Conservation (phyloP, 2,888 invertebrate species). For the Machimus rusticus region DNA sequence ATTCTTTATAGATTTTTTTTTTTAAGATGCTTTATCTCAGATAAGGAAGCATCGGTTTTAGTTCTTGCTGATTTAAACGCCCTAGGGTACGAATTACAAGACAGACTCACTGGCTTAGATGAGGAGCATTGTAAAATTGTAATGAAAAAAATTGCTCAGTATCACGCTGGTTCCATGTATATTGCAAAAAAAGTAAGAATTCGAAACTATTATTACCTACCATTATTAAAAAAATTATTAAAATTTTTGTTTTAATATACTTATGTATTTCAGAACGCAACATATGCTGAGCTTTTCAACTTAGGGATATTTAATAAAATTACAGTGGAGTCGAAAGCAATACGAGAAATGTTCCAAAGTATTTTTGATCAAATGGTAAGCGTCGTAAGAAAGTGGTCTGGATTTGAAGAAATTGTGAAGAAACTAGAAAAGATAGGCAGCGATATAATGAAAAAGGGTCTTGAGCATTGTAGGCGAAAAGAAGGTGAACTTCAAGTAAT, state of each 20-base stretch:
- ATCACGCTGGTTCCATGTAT: constrained; percentile 66
- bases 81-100: constrained; percentile 64
- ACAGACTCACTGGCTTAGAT: constrained; percentile 66
- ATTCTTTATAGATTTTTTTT: background rate
- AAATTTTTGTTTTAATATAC: background rate
- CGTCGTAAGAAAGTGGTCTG: background rate
- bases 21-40: background rate
- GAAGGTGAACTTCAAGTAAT: constrained; percentile 55
- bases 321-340: background rate
- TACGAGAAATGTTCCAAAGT: background rate
- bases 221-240: background rate
- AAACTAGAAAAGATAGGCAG: background rate
- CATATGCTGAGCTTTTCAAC: background rate
- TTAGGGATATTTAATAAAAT: background rate
- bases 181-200: constrained; percentile 62
- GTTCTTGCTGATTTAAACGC: constrained; percentile 58
- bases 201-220: background rate
- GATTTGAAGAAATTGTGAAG: background rate
- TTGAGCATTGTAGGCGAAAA: background rate
- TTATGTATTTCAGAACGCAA: background rate
- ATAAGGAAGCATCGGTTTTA: constrained; percentile 24
- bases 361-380: background rate
- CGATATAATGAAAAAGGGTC: background rate
- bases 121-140: constrained; percentile 64
- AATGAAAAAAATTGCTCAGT: constrained; percentile 65